Evolutionary conservation across 2,888 invertebrate genomes (phyloP).

Genomic region (Philhelius pedissequus): DNA sequence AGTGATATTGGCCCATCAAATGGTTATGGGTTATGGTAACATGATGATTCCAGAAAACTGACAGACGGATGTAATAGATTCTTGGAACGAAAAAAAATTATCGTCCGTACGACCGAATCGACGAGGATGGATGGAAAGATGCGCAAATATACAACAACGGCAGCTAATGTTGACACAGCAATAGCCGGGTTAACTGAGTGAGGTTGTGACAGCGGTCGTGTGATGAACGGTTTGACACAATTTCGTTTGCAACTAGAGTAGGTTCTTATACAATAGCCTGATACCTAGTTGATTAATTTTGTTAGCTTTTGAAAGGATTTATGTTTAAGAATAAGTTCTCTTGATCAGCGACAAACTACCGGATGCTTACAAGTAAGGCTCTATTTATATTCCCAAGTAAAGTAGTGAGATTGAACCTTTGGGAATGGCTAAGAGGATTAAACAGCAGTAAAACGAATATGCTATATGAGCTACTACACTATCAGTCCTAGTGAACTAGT

Average conservation of each 20-base stretch:
- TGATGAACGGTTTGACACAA: slow-evolving; percentile 10
- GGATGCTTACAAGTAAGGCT: too few species aligned
- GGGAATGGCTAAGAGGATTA: too few species aligned
- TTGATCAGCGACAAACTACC: too few species aligned
- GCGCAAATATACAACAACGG: not conserved
- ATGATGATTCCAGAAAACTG: slow-evolving; percentile 41
- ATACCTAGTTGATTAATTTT: too few species aligned
- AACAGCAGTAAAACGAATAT: too few species aligned
- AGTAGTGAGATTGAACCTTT: too few species aligned
- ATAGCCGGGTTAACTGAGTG: not conserved
- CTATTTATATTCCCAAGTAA: too few species aligned
- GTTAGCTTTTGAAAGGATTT: too few species aligned
- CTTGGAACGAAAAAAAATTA: not conserved
- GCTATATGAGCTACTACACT: too few species aligned
- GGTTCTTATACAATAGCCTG: too few species aligned
- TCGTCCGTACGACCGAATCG: not conserved
- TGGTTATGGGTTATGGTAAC: slow-evolving; percentile 69
- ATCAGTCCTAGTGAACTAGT: too few species aligned
- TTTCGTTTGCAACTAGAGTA: not conserved
- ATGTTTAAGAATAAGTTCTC: too few species aligned
- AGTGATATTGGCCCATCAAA: slow-evolving; percentile 60
- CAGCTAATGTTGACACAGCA: not conserved
- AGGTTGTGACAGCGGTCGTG: not conserved
- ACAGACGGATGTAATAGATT: slow-evolving; percentile 64
- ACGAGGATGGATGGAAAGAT: not conserved